These are phyloP conservation scores for Drosophila biarmipes DNA, from an alignment of 1,140 invertebrate species.

Conservation along the genomic window DNA sequence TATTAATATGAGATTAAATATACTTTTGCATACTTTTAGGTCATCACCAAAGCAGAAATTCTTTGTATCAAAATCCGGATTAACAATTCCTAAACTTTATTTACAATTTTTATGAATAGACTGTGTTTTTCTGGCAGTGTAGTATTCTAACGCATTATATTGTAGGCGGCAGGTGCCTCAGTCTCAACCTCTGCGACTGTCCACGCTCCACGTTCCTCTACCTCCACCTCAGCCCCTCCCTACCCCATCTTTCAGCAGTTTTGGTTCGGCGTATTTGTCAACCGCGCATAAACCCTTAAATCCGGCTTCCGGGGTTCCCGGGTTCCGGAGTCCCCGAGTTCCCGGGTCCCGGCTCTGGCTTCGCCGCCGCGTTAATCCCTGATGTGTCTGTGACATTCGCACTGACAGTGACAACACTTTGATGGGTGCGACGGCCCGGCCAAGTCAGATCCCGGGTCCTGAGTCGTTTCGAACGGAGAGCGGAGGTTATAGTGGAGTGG, in stretches of 20 bases:
- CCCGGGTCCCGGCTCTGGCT: constrained; percentile 28
- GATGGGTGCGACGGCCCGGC: constrained; percentile 64
- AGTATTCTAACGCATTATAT: constrained; percentile 21
- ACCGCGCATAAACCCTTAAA: constrained; percentile 76
- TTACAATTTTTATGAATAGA: background rate
- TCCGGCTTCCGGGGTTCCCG: constrained; percentile 57
- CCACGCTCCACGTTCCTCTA: constrained; percentile 18
- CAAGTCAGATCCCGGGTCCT: constrained; percentile 38
- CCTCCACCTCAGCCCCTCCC: background rate
- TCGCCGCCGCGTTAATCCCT: constrained; percentile 76
- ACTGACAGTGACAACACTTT: constrained; percentile 84
- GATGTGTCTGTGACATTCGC: constrained; percentile 83
- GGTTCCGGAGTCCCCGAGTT: constrained; percentile 48
- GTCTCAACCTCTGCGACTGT: constrained; percentile 28
- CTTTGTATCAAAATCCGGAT: too few species aligned
- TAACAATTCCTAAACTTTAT: too few species aligned
- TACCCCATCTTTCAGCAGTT: constrained; percentile 1
- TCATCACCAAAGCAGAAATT: too few species aligned
- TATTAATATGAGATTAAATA: too few species aligned
- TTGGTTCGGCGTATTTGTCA: constrained; percentile 60
- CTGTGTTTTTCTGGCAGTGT: constrained; percentile 14
- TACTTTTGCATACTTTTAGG: too few species aligned
- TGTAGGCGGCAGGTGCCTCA: constrained; percentile 55
- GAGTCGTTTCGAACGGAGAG: constrained; percentile 29
- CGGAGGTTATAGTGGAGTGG: constrained; percentile 2